These are phyloP conservation scores for Trichosurus vulpecula DNA, from an alignment of 2,797 vertebrate genomes.

Conservation along the genomic window DNA sequence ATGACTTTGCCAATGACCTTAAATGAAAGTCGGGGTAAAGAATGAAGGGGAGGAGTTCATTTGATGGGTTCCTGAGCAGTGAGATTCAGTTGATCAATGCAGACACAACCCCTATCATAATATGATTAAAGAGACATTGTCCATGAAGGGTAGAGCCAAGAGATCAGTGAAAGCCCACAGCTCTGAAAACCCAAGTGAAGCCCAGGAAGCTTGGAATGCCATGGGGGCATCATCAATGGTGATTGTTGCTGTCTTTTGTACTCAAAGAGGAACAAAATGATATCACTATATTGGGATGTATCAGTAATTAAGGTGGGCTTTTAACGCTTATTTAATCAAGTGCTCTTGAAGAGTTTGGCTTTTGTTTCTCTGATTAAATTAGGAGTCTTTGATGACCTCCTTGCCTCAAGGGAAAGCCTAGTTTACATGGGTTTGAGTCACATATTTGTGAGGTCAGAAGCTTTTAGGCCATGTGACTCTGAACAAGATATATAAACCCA, in stretches of 20 bases:
- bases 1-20: not conserved
- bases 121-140: not conserved
- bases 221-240: not conserved
- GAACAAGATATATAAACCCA: too few species aligned
- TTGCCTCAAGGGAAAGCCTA: too few species aligned
- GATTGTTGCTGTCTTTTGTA: not conserved
- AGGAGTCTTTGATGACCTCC: too few species aligned
- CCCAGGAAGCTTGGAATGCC: not conserved
- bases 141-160: not conserved
- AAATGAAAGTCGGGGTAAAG: not conserved
- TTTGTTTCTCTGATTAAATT: too few species aligned
- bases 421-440: too few species aligned
- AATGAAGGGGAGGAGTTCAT: not conserved
- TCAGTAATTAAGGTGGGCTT: too few species aligned
- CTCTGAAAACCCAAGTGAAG: not conserved
- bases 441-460: too few species aligned
- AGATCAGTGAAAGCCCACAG: not conserved
- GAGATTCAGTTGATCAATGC: not conserved
- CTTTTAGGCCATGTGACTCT: too few species aligned
- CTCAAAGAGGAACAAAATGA: not conserved
- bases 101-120: not conserved
- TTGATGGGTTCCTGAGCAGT: not conserved
- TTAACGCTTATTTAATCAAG: too few species aligned
- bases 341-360: too few species aligned
- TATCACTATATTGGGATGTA: not conserved